Conservation (phyloP, 1,140 invertebrate genomes). For the Aleiodes sp. region DNA sequence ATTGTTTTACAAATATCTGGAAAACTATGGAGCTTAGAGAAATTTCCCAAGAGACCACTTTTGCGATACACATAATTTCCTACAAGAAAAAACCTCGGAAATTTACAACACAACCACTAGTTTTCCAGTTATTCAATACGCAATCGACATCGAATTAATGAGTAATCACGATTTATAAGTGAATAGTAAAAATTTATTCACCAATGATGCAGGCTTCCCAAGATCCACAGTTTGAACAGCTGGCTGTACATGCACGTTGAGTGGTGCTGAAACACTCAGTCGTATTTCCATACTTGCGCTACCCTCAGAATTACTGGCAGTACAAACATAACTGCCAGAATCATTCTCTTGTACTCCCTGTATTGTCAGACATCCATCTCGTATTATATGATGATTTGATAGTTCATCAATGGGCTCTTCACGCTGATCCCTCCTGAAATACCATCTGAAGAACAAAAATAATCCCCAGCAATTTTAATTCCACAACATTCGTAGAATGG, state of each 20-base stretch:
- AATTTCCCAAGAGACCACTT: too few species aligned
- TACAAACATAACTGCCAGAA: slow-evolving; percentile 67
- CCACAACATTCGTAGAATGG: too few species aligned
- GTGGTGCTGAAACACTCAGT: slow-evolving; percentile 66
- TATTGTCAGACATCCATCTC: slow-evolving; percentile 67
- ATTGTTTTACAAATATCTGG: too few species aligned
- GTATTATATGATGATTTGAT: slow-evolving; percentile 62
- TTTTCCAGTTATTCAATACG: too few species aligned
- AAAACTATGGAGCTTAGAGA: too few species aligned
- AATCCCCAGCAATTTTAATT: neutral
- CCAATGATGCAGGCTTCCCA: slow-evolving; percentile 67
- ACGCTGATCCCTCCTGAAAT: slow-evolving; percentile 62
- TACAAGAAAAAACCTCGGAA: too few species aligned
- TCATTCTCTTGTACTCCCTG: slow-evolving; percentile 66
- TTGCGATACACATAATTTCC: too few species aligned
- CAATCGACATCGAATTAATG: too few species aligned
- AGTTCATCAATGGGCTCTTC: slow-evolving; percentile 66
- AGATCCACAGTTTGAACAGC: slow-evolving; percentile 69
- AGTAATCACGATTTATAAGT: too few species aligned
- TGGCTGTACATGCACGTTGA: slow-evolving; percentile 69
- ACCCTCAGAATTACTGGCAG: slow-evolving; percentile 70
- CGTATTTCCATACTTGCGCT: slow-evolving; percentile 69
- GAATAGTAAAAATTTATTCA: slow-evolving; percentile 56
- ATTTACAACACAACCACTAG: too few species aligned
- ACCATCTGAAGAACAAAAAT: slow-evolving; percentile 59